Evolutionary conservation across 2,888 invertebrate genomes (phyloP).

Genomic region (Tetrapedia diversipes): DNA sequence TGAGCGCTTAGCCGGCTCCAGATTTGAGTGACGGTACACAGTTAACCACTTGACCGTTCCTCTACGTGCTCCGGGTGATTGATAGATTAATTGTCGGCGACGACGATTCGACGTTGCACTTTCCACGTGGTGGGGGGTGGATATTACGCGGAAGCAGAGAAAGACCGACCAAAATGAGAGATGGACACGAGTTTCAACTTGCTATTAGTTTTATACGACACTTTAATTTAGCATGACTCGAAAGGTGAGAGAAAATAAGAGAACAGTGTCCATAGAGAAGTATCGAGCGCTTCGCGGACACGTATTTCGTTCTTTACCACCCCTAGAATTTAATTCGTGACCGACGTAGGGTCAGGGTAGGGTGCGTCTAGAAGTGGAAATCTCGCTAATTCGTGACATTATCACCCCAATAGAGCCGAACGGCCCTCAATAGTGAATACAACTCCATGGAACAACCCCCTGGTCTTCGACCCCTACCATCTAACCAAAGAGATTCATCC

Average conservation of each 20-base stretch:
- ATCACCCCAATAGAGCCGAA: conserved; percentile 80
- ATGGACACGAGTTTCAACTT: background rate
- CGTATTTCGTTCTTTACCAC: conserved; percentile 10
- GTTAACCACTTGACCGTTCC: conserved; percentile 82
- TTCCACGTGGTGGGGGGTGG: conserved; percentile 27
- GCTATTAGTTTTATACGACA: background rate
- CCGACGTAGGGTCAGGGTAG: conserved; percentile 47
- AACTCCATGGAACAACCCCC: conserved; percentile 73
- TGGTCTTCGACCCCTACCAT: conserved; percentile 70
- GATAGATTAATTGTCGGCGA: conserved; percentile 80
- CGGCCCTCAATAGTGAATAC: conserved; percentile 76
- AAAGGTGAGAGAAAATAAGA: too few species aligned
- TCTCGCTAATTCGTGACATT: conserved; percentile 81
- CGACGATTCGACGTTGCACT: conserved; percentile 54
- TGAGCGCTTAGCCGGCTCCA: conserved; percentile 76
- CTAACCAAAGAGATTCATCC: conserved; percentile 78
- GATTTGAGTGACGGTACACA: conserved; percentile 82
- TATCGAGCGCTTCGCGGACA: conserved; percentile 1
- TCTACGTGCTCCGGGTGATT: conserved; percentile 75
- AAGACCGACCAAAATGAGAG: background rate
- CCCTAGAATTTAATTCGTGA: conserved; percentile 66
- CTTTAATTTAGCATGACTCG: too few species aligned
- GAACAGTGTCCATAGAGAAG: too few species aligned
- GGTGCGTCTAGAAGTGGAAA: conserved; percentile 76
- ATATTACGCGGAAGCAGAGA: background rate